Conservation (phyloP, 2,113 vertebrate genomes). For the Ictidomys tridecemlineatus region DNA sequence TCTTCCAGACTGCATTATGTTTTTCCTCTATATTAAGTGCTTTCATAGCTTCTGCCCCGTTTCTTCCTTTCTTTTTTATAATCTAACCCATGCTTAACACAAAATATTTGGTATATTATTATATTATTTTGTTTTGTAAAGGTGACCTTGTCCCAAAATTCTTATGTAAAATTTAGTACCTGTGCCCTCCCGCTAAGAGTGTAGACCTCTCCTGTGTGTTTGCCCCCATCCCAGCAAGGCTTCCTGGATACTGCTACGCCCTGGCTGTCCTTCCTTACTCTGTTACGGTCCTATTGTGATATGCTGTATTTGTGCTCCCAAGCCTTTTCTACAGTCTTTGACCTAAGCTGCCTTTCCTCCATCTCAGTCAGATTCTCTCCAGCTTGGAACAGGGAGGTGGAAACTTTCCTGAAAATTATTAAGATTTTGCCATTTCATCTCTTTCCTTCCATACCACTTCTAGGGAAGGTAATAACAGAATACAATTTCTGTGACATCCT, state of each 20-base stretch:
- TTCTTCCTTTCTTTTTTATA: too few species aligned
- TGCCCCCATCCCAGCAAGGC: background rate
- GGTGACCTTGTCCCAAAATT: background rate
- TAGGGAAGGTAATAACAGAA: background rate
- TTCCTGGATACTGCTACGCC: background rate
- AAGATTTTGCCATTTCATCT: background rate
- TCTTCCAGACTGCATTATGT: background rate
- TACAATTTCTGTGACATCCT: background rate
- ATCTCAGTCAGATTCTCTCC: background rate
- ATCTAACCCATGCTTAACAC: background rate
- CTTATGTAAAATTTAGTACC: background rate
- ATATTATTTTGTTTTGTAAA: background rate
- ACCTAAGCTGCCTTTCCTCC: background rate
- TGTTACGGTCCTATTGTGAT: background rate
- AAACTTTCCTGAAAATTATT: background rate
- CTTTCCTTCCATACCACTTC: background rate
- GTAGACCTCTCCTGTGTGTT: background rate
- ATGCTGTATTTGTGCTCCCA: background rate
- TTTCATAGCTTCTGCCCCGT: constrained; percentile 17
- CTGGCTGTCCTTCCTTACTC: background rate
- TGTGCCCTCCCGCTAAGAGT: background rate
- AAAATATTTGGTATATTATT: background rate
- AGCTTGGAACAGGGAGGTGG: background rate
- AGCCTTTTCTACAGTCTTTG: background rate
- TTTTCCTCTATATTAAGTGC: background rate